Percentiles rank a stretch among this genome's conserved stretches.
These are phyloP conservation scores for Oophaga pumilio DNA, from an alignment of 2,113 vertebrate species.

Conservation along the genomic window DNA sequence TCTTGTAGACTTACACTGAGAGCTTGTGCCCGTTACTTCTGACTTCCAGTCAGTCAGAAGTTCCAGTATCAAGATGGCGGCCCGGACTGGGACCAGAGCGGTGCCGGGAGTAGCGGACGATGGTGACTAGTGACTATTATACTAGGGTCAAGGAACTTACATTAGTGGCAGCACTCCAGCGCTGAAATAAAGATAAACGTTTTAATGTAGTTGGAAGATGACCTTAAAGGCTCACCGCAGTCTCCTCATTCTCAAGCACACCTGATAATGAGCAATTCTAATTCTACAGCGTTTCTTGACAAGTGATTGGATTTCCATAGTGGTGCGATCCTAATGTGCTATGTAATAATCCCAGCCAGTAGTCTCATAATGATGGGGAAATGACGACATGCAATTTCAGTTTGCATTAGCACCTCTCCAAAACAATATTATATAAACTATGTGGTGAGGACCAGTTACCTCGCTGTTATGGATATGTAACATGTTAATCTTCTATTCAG, in stretches of 20 bases:
- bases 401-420: conserved; percentile 8
- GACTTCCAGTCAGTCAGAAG: no score
- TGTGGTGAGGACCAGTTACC: neutral
- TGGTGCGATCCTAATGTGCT: conserved; percentile 1
- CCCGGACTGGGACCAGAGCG: no score
- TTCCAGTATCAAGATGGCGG: no score
- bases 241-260: neutral
- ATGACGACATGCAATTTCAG: neutral
- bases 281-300: neutral
- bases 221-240: neutral
- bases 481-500: neutral
- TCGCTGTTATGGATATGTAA: neutral
- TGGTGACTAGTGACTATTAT: no score
- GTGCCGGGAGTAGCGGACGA: no score
- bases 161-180: no score
- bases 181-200: no score
- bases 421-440: neutral
- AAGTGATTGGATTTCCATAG: neutral
- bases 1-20: no score
- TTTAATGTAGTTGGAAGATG: neutral
- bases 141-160: no score
- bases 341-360: conserved; percentile 7
- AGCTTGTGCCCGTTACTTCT: no score
- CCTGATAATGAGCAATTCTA: neutral
- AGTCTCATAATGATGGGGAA: neutral